These are phyloP conservation scores for Cosmopolites sordidus DNA, from an alignment of 2,888 invertebrate species.

Conservation along the genomic window DNA sequence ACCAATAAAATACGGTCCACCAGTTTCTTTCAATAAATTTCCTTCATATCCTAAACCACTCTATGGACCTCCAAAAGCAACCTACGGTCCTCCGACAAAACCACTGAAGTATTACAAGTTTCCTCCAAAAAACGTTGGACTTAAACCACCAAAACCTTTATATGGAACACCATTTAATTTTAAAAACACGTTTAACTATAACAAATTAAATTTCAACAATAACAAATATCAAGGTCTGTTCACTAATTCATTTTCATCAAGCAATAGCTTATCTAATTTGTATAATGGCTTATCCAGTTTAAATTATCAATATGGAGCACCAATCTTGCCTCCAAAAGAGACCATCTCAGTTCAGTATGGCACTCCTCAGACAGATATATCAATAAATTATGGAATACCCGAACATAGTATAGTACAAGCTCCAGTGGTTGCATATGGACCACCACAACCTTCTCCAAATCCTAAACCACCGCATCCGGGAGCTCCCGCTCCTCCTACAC, in stretches of 20 bases:
- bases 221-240: constrained; percentile 16
- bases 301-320: constrained; percentile 31
- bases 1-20: constrained; percentile 20
- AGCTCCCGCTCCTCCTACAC: constrained; percentile 69
- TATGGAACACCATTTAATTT: constrained; percentile 14
- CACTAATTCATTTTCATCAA: constrained; percentile 4
- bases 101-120: constrained; percentile 40
- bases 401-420: constrained; percentile 38
- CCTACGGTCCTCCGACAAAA: constrained; percentile 13
- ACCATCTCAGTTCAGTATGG: constrained; percentile 29
- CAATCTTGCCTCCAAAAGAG: constrained; percentile 22
- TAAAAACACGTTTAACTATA: constrained; percentile 30
- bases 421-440: constrained; percentile 48
- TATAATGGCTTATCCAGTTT: constrained; percentile 23
- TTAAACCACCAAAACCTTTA: constrained; percentile 34
- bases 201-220: constrained; percentile 27
- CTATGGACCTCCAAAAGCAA: constrained; percentile 40
- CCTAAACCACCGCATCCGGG: constrained; percentile 61
- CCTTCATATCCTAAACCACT: constrained; percentile 42
- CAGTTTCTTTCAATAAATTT: constrained; percentile 21
- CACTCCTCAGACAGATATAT: constrained; percentile 18
- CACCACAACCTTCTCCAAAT: constrained; percentile 57
- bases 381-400: constrained; percentile 49
- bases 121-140: constrained; percentile 47
- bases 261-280: constrained; percentile 14